Evolutionary conservation across 2,888 invertebrate genomes (phyloP).

Genomic region (Cyclophora albipunctata): DNA sequence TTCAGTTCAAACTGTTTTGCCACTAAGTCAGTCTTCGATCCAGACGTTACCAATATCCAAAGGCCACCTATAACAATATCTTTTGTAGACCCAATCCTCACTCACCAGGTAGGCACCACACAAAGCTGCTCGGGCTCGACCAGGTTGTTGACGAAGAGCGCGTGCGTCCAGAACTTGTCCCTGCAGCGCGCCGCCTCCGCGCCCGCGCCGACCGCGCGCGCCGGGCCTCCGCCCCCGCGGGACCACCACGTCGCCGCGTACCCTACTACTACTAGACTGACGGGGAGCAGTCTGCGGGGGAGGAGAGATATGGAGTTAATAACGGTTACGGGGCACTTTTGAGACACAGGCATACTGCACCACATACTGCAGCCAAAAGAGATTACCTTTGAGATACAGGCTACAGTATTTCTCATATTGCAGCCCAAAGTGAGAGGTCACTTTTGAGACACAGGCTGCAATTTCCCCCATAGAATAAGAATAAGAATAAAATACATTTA

Average conservation of each 20-base stretch:
- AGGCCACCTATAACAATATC: neutral
- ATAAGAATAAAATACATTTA: no score
- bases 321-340: neutral
- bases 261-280: constrained; percentile 12
- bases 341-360: no score
- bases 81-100: neutral
- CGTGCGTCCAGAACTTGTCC: constrained; percentile 15
- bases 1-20: neutral
- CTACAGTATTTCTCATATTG: no score
- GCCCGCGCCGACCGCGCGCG: constrained; percentile 6
- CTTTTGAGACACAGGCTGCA: no score
- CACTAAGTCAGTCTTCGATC: no score
- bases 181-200: constrained; percentile 10
- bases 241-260: constrained; percentile 22
- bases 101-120: constrained; percentile 11
- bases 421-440: no score
- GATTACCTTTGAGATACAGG: no score
- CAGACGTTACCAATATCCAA: neutral
- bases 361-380: no score
- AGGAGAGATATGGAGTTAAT: neutral
- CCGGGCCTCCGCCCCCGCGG: constrained; percentile 7
- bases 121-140: constrained; percentile 8
- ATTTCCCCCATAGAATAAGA: no score
- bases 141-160: constrained; percentile 13
- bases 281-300: constrained; percentile 14